phyloP scores from a whole-genome alignment of 1,140 invertebrate species.

The Branchinecta lindahli region DNA sequence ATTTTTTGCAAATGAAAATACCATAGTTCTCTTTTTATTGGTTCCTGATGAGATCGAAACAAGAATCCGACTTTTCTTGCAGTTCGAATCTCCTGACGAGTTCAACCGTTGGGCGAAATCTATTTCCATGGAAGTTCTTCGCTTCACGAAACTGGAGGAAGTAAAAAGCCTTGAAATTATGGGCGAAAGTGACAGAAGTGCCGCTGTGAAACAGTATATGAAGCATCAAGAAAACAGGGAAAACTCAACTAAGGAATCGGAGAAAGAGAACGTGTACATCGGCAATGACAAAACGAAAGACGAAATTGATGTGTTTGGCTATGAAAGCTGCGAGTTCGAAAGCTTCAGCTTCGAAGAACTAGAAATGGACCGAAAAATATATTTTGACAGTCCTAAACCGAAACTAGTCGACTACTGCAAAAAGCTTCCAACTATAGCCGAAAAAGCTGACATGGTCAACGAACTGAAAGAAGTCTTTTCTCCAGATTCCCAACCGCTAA shows the following conservation, averaged over 20 bases:
- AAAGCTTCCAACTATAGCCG: background rate
- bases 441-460: background rate
- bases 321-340: background rate
- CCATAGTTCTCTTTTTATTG: background rate
- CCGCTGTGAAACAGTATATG: background rate
- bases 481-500: background rate
- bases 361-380: background rate
- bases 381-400: background rate
- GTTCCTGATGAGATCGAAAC: too few relatives aligned
- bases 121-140: constrained; percentile 2
- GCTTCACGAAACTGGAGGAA: constrained; percentile 2
- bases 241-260: background rate
- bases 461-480: background rate
- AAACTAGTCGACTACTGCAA: background rate
- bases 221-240: constrained; percentile 7
- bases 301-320: background rate
- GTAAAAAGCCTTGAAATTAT: background rate
- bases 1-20: too few relatives aligned
- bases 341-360: background rate
- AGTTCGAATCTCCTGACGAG: background rate
- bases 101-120: constrained; percentile 6
- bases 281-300: background rate
- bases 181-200: background rate
- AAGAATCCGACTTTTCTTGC: background rate
- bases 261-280: background rate